Evolutionary conservation across 2,797 vertebrate species (phyloP), one percentile per base, ranked within the genome.

Genomic region (Labeo calbasu): DNA sequence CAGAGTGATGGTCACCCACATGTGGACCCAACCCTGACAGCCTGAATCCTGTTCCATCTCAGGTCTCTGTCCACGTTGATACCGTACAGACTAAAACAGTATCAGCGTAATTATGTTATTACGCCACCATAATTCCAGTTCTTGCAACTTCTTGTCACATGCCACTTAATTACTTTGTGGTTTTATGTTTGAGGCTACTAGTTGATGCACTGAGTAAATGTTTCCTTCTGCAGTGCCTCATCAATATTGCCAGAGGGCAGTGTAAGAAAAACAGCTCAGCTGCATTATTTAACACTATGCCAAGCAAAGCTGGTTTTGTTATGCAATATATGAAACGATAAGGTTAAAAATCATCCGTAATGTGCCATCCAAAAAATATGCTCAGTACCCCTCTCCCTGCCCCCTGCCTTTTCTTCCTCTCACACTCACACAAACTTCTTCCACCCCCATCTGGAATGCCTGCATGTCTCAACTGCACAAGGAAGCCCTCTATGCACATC

Each of bases 1-100:
- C 90, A 92, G 87, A 87, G 70, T 66, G 75, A 88, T 89, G 92
- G 91, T 91, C 92, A 89, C 86, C 93, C 92, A 91, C 92, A 92
- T 91, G 88, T 89, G 91, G 92, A 90, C 91, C 84, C 80, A 79
- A 85, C 86, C 80, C 91, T 89, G 84, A 89, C 59, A 85, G 86
- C 61, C 86, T 86, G 88, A 85, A 88, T 86, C 86, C 87, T 87
- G 82, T 87, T 88, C 84, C 86, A 79, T 86, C 84, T 84, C 73
- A 75, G 61, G 79, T 85, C 79, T 86, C 85, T 82, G 72, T 85
- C 83, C 86, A 32, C 13, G 57, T 59, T 55, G 57, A 82, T 70
- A 70, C 65, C 53, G 23, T 73, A 71, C 28, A 53, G 50, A 59
- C 51, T 25, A 19, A 51, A 84, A 72, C 17, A 65, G 13, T 55